phyloP scores from a whole-genome alignment of 2,797 vertebrate genomes.

The Ptychobarbus kaznakovi region DNA sequence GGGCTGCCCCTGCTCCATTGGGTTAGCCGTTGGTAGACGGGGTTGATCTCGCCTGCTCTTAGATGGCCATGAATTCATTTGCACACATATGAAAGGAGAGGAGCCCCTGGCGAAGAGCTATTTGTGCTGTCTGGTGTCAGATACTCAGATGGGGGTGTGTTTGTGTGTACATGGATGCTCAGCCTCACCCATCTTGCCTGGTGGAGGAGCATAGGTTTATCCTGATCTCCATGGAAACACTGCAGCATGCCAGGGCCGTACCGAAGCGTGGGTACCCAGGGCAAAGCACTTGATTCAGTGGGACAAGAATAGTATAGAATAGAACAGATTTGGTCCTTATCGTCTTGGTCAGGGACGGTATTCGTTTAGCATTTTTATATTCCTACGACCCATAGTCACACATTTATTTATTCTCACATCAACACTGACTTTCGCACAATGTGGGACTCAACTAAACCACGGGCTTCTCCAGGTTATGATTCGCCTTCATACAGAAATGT shows the following conservation, averaged over 20 bases:
- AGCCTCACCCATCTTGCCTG: conserved; percentile 81
- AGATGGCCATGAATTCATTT: conserved; percentile 59
- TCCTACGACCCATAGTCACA: not conserved
- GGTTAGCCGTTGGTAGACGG: conserved; percentile 49
- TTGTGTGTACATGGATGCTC: conserved; percentile 63
- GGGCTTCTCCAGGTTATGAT: conserved; percentile 34
- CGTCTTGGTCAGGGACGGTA: conserved; percentile 5
- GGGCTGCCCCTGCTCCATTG: conserved; percentile 23
- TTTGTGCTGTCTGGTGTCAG: conserved; percentile 56
- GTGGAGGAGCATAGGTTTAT: conserved; percentile 82
- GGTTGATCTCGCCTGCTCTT: conserved; percentile 44
- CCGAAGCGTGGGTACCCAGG: conserved; percentile 74
- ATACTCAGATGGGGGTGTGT: conserved; percentile 54
- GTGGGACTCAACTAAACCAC: conserved; percentile 5
- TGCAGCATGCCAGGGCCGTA: conserved; percentile 75
- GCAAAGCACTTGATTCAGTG: conserved; percentile 51
- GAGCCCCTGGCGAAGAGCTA: conserved; percentile 50
- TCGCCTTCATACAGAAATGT: conserved; percentile 57
- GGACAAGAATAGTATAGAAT: not conserved
- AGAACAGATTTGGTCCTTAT: not conserved
- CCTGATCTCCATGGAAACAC: conserved; percentile 89
- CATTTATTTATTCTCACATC: conserved; percentile 28
- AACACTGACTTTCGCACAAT: not conserved
- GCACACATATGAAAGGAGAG: conserved; percentile 57
- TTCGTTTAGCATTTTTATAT: not conserved